Base-by-base conservation (phyloP, 1,140 invertebrate species). In the Chironomus striatipennis region DNA sequence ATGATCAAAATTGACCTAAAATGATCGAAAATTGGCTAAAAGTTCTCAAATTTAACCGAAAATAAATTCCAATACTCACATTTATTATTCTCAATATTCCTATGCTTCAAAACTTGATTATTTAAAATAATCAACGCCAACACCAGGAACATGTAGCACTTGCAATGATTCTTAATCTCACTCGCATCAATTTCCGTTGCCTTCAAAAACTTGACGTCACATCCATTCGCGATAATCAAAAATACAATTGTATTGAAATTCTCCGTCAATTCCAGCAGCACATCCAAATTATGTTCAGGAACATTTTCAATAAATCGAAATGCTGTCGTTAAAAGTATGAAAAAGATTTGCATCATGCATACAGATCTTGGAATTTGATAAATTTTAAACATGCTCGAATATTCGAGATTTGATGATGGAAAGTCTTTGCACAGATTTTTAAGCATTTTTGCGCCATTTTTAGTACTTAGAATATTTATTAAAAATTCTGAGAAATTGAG, bases 1-100 rank as follows among this genome's bases (percentile, higher is more conserved):
- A n/a, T n/a, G n/a, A n/a, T n/a, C n/a, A n/a, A n/a, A n/a, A n/a
- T n/a, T n/a, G n/a, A n/a, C n/a, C n/a, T n/a, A n/a, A n/a, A n/a
- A n/a, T n/a, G n/a, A n/a, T n/a, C n/a, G n/a, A n/a, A n/a, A n/a
- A n/a, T n/a, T n/a, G n/a, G n/a, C n/a, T n/a, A n/a, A n/a, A n/a
- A n/a, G n/a, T n/a, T n/a, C n/a, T n/a, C n/a, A n/a, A n/a, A n/a
- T n/a, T n/a, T n/a, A n/a, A n/a, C n/a, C n/a, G n/a, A n/a, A 34
- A 34, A 34, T n/a, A n/a, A n/a, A n/a, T n/a, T 57, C 2, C 75
- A 83, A n/a, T 7, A 75, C 79, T 8, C 82, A 84, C 1, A n/a
- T 57, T 57, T 57, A 57, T 57, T n/a, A 57, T n/a, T 57, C 5
- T 57, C 47, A 57, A 5, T n/a, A 57, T 57, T 57, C n/a, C n/a